Base-by-base conservation (phyloP, 2,113 vertebrate species). In the Melanotaenia duboulayi region DNA sequence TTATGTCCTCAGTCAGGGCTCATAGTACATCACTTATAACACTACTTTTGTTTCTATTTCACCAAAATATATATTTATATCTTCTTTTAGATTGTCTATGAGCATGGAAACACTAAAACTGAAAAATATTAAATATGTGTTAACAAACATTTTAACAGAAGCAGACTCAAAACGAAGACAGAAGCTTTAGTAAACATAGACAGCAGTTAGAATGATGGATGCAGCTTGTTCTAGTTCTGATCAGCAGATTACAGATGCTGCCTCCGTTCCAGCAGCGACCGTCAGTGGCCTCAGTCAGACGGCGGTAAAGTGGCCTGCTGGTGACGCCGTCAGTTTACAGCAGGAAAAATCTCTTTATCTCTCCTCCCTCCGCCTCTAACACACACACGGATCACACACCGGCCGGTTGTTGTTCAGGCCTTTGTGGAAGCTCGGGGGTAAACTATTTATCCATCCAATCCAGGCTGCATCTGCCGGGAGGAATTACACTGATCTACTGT, bases 371-470 rank as follows among this genome's bases (percentile, higher is more conserved):
- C 64, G 6, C 6, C 28, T 28, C 28, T 6, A 28, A 58, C 32
- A 54, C 49, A 56, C 19, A 11, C 37, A 68, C 13, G 20, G 6
- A 13, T 28, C 57, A 55, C 65, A 70, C 68, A 50, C 37, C 48
- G 65, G 24, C 23, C 73, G 74, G 72, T 86, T 84, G 78, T 72
- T 85, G 74, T 80, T 78, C 16, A 46, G 80, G 66, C 58, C 20
- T 59, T 65, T 63, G 59, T 62, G n/a, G 11, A 44, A 56, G 77
- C 82, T 90, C 89, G 89, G 87, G 55, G 78, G 89, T 87, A 90
- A 90, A 85, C 91, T 91, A 84, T 92, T 93, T 91, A 92, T 93
- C 89, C 90, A 80, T 81, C 54, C 56, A 91, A 91, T 92, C 89
- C 91, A 89, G 76, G 65, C 79, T 75, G 80, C 84, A 90, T 91